Percentiles rank a stretch among this genome's conserved stretches.
Evolutionary conservation across 2,888 invertebrate genomes (phyloP).

Genomic region (Stomorhina lunata): DNA sequence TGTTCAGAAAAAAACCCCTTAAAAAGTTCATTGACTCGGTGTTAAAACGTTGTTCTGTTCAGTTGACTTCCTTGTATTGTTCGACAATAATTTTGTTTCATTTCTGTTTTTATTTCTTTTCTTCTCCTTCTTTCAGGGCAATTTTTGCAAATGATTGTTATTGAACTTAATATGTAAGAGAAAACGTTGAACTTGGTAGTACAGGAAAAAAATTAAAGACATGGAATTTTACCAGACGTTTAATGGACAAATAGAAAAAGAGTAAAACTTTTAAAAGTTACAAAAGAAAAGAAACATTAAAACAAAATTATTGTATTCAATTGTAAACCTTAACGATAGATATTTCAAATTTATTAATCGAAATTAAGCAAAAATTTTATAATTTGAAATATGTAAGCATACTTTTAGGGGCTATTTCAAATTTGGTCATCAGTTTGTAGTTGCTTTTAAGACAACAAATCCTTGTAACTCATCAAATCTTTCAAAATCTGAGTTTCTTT

Average conservation of each 20-base stretch:
- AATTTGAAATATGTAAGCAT: too few species aligned
- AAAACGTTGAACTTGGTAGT: conserved; percentile 15
- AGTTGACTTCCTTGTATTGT: conserved; percentile 40
- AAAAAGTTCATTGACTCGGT: conserved; percentile 47
- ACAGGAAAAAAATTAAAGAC: background rate
- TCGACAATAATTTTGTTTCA: conserved; percentile 5
- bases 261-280: too few species aligned
- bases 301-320: too few species aligned
- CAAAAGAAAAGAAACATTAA: too few species aligned
- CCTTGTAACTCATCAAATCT: background rate
- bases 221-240: background rate
- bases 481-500: too few species aligned
- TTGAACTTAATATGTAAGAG: conserved; percentile 36
- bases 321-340: too few species aligned
- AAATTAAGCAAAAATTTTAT: too few species aligned
- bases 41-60: conserved; percentile 45
- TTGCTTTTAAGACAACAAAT: too few species aligned
- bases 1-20: background rate
- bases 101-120: background rate
- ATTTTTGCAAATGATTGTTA: conserved; percentile 31
- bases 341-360: too few species aligned
- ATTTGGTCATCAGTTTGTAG: too few species aligned
- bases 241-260: background rate
- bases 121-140: background rate
- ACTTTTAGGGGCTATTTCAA: too few species aligned